Evolutionary conservation across 2,888 invertebrate species (phyloP), one percentile per base, ranked within the genome.

Genomic region (Sinelater perroti): DNA sequence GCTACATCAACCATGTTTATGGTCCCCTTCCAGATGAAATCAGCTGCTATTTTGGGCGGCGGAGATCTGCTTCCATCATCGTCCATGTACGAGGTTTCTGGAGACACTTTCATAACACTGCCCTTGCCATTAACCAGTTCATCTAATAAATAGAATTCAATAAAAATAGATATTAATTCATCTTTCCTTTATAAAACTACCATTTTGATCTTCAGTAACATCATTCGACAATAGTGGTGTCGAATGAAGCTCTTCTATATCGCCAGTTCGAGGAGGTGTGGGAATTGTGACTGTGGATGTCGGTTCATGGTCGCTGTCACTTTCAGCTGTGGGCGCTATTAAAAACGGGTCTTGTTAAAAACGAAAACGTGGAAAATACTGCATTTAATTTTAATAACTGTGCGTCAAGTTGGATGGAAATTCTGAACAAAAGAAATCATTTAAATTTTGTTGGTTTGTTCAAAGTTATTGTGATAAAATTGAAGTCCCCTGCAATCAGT

Each of bases 1-100:
- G 94, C 91, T 0, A 95, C 92, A 72, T 96, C 96, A 3, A 91
- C 88, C 93, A 95, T 95, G 70, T 88, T 90, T 4, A 96, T 87
- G 63, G 87, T 88, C 1, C 96, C 96, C 57, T 87, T 88, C 93
- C 93, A 94, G 20, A 78, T 51, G 61, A 57, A 36, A 52, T 66
- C 2, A 72, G 69, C 40, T 38, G 71, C 70, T 21, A 71, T 69
- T 51, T 57, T 63, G 17, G 63, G 65, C 18, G 68, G 64, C n/a
- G 70, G 70, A 1, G 73, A 69, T 8, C 50, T 62, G 16, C 68
- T 67, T 11, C 65, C 53, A 18, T 68, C 67, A 14, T 64, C 66
- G 3, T 58, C 59, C 8, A 46, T 36, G 7, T 35, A 16, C n/a
- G 35, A 30, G 24, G 5, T 20, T 13, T 14, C 13, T 40, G 13